phyloP scores from a whole-genome alignment of 2,888 invertebrate genomes.

The Macrosiphum euphorbiae region DNA sequence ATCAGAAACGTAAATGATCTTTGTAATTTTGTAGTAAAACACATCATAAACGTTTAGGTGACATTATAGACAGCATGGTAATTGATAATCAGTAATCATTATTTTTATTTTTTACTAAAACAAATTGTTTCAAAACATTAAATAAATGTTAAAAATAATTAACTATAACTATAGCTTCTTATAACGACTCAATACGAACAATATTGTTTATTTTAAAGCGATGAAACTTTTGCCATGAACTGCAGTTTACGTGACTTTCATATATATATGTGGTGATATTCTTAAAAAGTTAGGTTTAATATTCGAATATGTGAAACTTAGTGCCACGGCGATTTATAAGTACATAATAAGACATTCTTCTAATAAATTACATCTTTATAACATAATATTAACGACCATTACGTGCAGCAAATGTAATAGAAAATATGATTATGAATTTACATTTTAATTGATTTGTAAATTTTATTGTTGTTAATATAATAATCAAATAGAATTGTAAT shows the following conservation, averaged over 20 bases:
- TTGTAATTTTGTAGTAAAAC: background rate
- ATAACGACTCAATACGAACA: background rate
- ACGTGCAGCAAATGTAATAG: background rate
- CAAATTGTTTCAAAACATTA: background rate
- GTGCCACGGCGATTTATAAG: background rate
- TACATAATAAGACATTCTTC: background rate
- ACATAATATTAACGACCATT: background rate
- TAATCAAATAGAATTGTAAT: background rate
- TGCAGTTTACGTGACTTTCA: background rate
- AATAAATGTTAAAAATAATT: background rate
- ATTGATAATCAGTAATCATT: background rate
- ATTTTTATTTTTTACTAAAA: conserved; percentile 11
- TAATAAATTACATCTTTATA: background rate
- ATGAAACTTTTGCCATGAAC: background rate
- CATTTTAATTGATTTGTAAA: background rate
- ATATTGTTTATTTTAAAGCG: background rate
- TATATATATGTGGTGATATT: background rate
- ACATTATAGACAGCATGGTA: background rate
- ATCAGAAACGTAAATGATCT: background rate
- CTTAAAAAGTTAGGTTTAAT: background rate
- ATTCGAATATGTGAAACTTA: background rate
- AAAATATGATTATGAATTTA: background rate
- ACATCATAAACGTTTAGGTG: background rate
- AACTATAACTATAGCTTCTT: no score
- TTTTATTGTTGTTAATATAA: background rate